Conservation (phyloP, 1,140 invertebrate species). For the Protaetia brevitarsis region DNA sequence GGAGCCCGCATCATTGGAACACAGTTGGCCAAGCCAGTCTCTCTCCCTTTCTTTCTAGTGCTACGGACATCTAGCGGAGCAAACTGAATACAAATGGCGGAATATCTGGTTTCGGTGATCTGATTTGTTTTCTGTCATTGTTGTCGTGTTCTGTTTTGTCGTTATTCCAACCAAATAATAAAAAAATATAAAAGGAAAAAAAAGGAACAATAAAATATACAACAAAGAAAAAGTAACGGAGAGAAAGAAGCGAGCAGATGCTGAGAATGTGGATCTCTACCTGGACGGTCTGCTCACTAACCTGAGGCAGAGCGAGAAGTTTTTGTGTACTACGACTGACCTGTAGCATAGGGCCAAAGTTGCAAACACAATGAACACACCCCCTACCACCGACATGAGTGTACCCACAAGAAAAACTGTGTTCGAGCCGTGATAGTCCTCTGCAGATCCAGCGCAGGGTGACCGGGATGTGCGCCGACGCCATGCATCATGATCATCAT, state of each 20-base stretch:
- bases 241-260: slow-evolving; percentile 41
- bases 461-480: slow-evolving; percentile 40
- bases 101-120: neutral
- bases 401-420: slow-evolving; percentile 95
- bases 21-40: slow-evolving; percentile 16
- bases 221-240: slow-evolving; percentile 35
- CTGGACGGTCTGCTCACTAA: slow-evolving; percentile 67
- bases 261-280: slow-evolving; percentile 47
- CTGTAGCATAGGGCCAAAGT: slow-evolving; percentile 98
- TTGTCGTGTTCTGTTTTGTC: too few species aligned
- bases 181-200: too few species aligned
- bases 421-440: slow-evolving; percentile 92
- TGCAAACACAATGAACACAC: slow-evolving; percentile 97
- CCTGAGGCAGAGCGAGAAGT: slow-evolving; percentile 95
- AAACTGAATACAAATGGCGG: slow-evolving; percentile 27
- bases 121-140: neutral
- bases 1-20: neutral
- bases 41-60: slow-evolving; percentile 23
- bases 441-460: slow-evolving; percentile 54
- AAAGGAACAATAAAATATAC: slow-evolving; percentile 21
- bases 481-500: slow-evolving; percentile 34
- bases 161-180: too few species aligned
- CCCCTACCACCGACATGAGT: slow-evolving; percentile 96
- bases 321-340: slow-evolving; percentile 97
- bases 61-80: slow-evolving; percentile 39